Evolutionary conservation across 53 echinoderm and acorn worm genomes (phyloP).

Genomic region (Temnopleurus reevesii): DNA sequence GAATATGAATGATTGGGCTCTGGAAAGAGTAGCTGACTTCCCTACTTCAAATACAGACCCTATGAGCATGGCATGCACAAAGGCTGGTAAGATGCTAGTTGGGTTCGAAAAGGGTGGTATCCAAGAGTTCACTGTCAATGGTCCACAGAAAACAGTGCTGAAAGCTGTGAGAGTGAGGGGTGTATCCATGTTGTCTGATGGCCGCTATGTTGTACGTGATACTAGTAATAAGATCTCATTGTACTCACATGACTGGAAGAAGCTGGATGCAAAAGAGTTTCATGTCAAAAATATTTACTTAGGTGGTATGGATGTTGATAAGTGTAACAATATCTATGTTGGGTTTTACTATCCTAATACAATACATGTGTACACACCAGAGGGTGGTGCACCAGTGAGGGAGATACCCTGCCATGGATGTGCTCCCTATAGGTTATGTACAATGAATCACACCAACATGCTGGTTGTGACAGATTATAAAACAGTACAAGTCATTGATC

Average conservation of each 20-base stretch:
- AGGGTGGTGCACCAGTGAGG: background rate
- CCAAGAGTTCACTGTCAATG: background rate
- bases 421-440: background rate
- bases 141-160: background rate
- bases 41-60: too few relatives aligned
- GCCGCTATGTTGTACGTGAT: background rate
- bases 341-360: background rate
- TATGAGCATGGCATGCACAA: background rate
- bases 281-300: background rate
- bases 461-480: background rate
- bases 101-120: background rate
- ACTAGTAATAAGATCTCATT: background rate
- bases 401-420: background rate
- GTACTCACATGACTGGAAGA: background rate
- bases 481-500: background rate
- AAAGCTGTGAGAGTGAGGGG: background rate
- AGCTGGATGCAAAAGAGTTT: background rate
- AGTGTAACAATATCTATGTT: background rate
- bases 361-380: background rate
- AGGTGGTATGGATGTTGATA: conserved; percentile 6
- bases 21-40: background rate
- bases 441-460: background rate
- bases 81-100: background rate
- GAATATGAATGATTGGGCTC: background rate
- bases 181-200: background rate